Base-by-base conservation (phyloP, 2,797 vertebrate species). In the Sarcophilus harrisii region DNA sequence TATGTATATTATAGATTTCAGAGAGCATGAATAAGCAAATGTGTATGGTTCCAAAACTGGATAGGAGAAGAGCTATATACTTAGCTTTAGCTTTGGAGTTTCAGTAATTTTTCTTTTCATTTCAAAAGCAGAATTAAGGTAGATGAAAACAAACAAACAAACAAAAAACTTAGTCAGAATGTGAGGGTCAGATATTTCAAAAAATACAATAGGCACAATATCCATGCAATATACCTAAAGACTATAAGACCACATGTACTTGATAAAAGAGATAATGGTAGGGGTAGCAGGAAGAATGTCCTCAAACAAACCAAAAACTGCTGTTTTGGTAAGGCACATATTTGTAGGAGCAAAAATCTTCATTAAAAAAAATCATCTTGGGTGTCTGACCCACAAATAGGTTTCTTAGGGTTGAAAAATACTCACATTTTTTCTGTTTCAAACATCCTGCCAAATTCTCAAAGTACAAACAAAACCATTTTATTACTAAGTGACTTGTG, bases 11-110 rank as follows among this genome's bases (percentile, higher is more conserved):
- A 97, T 54, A 95, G 94, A 97, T 45, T n/a, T 93, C 95, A 58
- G 94, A 90, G 96, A 97, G 93, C 95, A 98, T 98, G 98, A 98
- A 98, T 98, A 98, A 98, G 98, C 98, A 98, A 94, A 98, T 98
- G 94, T 98, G 52, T 57, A 95, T 95, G 95, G 0, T 97, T 97
- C 94, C 94, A 66, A 30, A 14, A 96, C 91, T 95, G 89, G 0
- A 94, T 24, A 96, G 60, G 92, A 59, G 94, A 98, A 95, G 38
- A 95, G 89, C 49, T 94, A 29, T 0, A n/a, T 24, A 45, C 38
- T 95, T 57, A 49, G 73, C 38, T 49, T 38, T 24, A 45, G 21
- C 38, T 87, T 87, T 87, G 11, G 73, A 3, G 24, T 45, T 87
- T 87, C 4, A 49, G 38, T 95, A 32, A 18, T 45, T 81, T 94